Conservation (phyloP, 30 jellyfish, hydroid and myxozoan species). For the Aurelia coerulea region DNA sequence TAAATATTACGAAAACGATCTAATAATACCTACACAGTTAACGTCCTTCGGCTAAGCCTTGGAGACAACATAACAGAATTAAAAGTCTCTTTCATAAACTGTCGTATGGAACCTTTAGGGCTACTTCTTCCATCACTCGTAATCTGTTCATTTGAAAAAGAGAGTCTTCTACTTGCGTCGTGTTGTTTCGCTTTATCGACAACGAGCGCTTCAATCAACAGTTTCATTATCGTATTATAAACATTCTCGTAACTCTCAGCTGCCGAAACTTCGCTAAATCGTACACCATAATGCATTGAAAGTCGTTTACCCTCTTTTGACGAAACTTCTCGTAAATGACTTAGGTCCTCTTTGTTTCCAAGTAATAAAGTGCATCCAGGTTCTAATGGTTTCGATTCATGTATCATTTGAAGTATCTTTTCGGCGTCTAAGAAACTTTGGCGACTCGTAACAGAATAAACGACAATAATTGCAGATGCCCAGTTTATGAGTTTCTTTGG, state of each 20-base stretch:
- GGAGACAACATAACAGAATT: constrained; percentile 52
- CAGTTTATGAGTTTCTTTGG: constrained; percentile 70
- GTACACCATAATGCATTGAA: constrained; percentile 77
- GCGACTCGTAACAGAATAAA: constrained; percentile 82
- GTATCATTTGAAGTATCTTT: constrained; percentile 65
- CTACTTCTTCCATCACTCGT: constrained; percentile 27
- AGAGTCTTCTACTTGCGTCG: constrained; percentile 45
- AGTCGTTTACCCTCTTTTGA: constrained; percentile 78
- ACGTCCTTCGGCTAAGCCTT: constrained; percentile 53
- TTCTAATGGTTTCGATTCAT: constrained; percentile 67
- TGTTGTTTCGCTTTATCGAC: constrained; percentile 64
- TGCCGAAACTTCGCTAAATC: constrained; percentile 88
- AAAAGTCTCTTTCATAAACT: constrained; percentile 57
- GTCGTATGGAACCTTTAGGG: constrained; percentile 41
- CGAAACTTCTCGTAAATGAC: constrained; percentile 79
- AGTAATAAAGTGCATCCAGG: constrained; percentile 76
- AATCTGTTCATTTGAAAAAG: constrained; percentile 41
- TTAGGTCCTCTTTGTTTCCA: constrained; percentile 83
- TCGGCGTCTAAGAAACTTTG: constrained; percentile 79
- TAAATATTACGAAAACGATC: no score
- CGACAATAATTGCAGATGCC: constrained; percentile 88
- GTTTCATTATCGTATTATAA: constrained; percentile 62
- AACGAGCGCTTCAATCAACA: constrained; percentile 70
- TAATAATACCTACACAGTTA: constrained; percentile 8
- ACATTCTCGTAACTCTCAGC: constrained; percentile 84